Conservation (phyloP, 2,888 invertebrate genomes). For the Crepidodera aurea region DNA sequence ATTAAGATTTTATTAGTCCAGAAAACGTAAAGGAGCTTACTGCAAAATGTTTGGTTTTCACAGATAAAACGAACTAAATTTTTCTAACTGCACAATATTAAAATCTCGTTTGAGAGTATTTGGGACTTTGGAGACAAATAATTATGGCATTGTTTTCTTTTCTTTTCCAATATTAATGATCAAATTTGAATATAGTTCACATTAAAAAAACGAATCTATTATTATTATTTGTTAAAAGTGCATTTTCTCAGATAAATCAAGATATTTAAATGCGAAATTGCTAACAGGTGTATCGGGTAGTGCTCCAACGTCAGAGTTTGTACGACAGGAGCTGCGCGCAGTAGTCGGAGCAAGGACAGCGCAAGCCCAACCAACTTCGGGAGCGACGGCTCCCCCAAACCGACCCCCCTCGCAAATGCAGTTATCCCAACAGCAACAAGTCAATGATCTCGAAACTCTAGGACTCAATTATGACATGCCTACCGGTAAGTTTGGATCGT, state of each 20-base stretch:
- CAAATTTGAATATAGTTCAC: no score
- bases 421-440: constrained; percentile 55
- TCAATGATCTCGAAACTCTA: constrained; percentile 74
- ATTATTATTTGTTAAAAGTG: neutral
- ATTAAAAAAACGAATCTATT: no score
- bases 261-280: neutral
- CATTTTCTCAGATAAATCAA: neutral
- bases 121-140: no score
- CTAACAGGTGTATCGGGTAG: constrained; percentile 65
- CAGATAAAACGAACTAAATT: no score
- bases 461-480: constrained; percentile 75
- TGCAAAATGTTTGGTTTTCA: no score
- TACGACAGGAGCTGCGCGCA: constrained; percentile 89
- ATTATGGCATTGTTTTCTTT: no score
- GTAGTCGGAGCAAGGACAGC: constrained; percentile 84
- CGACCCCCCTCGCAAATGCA: constrained; percentile 49
- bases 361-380: constrained; percentile 58
- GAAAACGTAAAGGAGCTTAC: no score
- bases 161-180: no score
- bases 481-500: constrained; percentile 62
- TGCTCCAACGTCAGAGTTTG: constrained; percentile 81
- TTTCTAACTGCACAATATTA: no score
- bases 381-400: constrained; percentile 35
- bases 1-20: no score
- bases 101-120: no score